phyloP scores from a whole-genome alignment of 2,888 invertebrate species.

The Epirrita christyi region DNA sequence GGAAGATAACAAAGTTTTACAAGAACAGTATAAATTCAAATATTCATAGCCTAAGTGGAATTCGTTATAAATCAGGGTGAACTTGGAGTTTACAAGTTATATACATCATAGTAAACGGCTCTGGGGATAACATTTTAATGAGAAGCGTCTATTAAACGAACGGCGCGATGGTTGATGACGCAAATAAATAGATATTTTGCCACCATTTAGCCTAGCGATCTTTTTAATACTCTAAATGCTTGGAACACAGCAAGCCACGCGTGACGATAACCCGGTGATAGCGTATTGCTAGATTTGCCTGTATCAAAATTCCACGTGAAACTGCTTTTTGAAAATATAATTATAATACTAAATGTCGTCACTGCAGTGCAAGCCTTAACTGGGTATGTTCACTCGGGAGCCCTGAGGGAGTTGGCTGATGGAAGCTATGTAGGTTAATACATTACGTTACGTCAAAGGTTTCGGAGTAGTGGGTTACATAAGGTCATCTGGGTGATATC shows the following conservation, averaged over 20 bases:
- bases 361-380: slow-evolving; percentile 7
- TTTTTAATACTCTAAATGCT: too few relatives aligned
- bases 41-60: slow-evolving; percentile 50
- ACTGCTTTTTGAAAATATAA: slow-evolving; percentile 4
- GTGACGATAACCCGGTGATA: too few relatives aligned
- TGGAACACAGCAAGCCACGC: too few relatives aligned
- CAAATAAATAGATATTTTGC: too few relatives aligned
- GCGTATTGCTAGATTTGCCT: too few relatives aligned
- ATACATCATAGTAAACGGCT: slow-evolving; percentile 44
- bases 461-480: slow-evolving; percentile 26
- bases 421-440: slow-evolving; percentile 38
- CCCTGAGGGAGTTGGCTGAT: slow-evolving; percentile 33
- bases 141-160: slow-evolving; percentile 37
- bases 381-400: slow-evolving; percentile 18
- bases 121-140: slow-evolving; percentile 50
- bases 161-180: too few relatives aligned
- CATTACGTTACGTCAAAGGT: slow-evolving; percentile 34
- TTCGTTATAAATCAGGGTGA: slow-evolving; percentile 48
- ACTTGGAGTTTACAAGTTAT: slow-evolving; percentile 50
- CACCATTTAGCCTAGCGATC: too few relatives aligned
- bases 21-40: slow-evolving; percentile 49
- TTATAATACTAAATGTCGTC: slow-evolving; percentile 1
- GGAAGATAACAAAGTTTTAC: slow-evolving; percentile 39
- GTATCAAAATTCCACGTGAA: too few relatives aligned
- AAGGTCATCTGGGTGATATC: slow-evolving; percentile 22